Evolutionary conservation across 2,888 invertebrate species (phyloP).

Genomic region (Blera fallax): DNA sequence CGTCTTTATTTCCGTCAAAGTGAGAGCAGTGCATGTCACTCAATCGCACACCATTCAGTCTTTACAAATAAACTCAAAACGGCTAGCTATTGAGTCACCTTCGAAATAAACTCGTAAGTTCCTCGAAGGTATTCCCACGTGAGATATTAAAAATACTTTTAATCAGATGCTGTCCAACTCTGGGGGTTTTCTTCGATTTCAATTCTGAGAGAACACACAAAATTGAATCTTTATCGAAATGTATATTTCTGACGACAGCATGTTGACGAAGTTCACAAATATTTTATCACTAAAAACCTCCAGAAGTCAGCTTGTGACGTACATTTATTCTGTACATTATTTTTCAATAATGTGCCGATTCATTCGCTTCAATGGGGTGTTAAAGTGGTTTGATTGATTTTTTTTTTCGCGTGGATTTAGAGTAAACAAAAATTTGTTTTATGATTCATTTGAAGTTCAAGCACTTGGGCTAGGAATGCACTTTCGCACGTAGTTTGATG

Average conservation of each 20-base stretch:
- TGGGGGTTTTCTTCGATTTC: neutral
- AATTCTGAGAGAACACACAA: neutral
- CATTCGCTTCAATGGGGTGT: neutral
- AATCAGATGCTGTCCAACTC: neutral
- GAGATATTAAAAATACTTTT: neutral
- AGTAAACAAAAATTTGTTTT: neutral
- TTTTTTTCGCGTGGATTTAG: too few relatives aligned
- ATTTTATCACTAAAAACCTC: conserved; percentile 12
- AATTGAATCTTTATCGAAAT: neutral
- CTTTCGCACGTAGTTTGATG: neutral
- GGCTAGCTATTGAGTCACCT: conserved; percentile 27
- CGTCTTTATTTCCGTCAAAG: neutral
- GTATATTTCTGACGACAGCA: neutral
- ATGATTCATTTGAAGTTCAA: neutral
- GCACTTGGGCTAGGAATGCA: neutral
- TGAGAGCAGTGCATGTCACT: neutral
- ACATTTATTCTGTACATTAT: neutral
- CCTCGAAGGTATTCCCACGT: too few relatives aligned
- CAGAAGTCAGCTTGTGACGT: neutral
- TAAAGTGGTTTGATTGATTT: conserved; percentile 5
- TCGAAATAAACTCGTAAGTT: neutral
- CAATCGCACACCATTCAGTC: neutral
- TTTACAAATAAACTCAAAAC: conserved; percentile 17
- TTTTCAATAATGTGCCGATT: neutral
- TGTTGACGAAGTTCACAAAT: conserved; percentile 9